These are phyloP conservation scores for Phocoena sinus DNA, from an alignment of 2,113 vertebrate genomes.

Conservation along the genomic window DNA sequence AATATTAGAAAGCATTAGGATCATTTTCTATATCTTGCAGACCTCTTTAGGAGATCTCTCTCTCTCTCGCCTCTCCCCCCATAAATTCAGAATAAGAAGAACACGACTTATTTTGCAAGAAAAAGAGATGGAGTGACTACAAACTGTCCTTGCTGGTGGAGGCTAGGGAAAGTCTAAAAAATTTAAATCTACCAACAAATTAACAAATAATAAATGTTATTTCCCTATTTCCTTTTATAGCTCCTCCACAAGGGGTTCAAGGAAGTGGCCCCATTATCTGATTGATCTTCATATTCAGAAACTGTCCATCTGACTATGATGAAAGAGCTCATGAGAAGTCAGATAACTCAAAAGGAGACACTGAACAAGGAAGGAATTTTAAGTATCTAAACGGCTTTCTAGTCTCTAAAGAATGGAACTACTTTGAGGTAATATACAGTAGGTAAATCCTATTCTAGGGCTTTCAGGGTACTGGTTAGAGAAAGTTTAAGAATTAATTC, in stretches of 20 bases:
- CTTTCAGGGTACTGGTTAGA: not conserved
- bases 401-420: not conserved
- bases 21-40: not conserved
- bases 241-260: not conserved
- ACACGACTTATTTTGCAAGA: not conserved
- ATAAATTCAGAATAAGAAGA: not conserved
- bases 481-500: conserved; percentile 1
- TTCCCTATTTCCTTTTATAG: not conserved
- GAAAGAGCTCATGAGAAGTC: not conserved
- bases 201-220: not conserved
- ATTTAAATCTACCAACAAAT: not conserved
- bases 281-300: not conserved
- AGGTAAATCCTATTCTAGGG: not conserved
- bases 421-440: not conserved
- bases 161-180: not conserved
- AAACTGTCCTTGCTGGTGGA: not conserved
- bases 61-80: not conserved
- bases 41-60: not conserved
- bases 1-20: not conserved
- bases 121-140: not conserved
- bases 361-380: not conserved
- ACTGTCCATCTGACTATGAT: not conserved
- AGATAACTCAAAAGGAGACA: not conserved
- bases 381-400: not conserved
- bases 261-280: not conserved